These are phyloP conservation scores for Podargus strigoides DNA, from an alignment of 2,797 vertebrate species.

Conservation along the genomic window DNA sequence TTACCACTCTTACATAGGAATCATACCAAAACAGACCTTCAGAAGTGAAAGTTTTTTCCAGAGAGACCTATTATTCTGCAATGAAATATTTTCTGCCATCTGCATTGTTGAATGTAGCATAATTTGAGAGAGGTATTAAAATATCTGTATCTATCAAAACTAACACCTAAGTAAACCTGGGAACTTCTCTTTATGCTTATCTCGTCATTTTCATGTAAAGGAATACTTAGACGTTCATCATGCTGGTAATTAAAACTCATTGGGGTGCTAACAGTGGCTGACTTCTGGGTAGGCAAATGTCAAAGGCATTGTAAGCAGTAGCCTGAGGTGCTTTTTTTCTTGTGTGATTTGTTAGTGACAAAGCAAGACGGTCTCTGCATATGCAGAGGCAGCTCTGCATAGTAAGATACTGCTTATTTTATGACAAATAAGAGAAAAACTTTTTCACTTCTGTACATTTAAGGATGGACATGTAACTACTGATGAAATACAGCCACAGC, in stretches of 20 bases:
- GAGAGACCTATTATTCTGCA: background rate
- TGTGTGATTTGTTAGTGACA: background rate
- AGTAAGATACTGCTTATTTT: background rate
- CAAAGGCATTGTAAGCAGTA: constrained; percentile 10
- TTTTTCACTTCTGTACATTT: background rate
- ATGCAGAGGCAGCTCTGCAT: background rate
- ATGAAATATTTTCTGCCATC: background rate
- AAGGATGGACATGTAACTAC: background rate
- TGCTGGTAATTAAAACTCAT: background rate
- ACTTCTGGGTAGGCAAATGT: background rate
- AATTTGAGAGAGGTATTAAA: background rate
- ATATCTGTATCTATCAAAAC: background rate
- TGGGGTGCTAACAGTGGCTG: background rate
- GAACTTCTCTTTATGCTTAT: background rate
- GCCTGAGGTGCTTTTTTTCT: background rate
- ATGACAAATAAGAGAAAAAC: background rate
- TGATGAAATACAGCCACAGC: background rate
- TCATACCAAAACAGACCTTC: background rate
- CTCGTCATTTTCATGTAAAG: background rate
- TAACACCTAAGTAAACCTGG: background rate
- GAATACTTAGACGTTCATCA: background rate
- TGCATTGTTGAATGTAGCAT: background rate
- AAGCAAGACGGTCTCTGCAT: background rate
- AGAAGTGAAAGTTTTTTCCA: background rate
- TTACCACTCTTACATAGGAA: background rate